A percentile compares a stretch with the other conserved stretches of the same genome.
Evolutionary conservation across 2,888 invertebrate genomes (phyloP).

Genomic region (Chirona hameri): DNA sequence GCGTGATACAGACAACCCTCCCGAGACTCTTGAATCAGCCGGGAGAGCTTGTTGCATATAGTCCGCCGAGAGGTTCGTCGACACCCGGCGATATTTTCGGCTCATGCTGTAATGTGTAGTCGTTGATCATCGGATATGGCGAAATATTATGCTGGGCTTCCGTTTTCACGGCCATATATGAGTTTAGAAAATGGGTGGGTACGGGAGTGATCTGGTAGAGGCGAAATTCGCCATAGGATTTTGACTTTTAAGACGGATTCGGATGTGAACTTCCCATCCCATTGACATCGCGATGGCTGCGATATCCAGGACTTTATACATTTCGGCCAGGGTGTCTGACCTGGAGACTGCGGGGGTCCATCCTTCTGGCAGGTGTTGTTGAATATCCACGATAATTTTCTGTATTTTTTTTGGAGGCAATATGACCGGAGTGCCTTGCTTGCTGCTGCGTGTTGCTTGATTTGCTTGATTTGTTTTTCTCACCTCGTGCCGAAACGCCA

Average conservation of each 20-base stretch:
- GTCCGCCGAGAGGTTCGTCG: too few species aligned
- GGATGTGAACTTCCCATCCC: too few species aligned
- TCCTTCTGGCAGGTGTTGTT: neutral
- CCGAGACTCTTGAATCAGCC: too few species aligned
- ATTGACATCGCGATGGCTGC: neutral
- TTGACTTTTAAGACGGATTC: too few species aligned
- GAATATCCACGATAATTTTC: too few species aligned
- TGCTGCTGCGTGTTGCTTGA: neutral
- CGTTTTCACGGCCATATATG: neutral
- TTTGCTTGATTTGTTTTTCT: neutral
- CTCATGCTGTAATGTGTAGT: neutral
- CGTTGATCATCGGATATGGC: neutral
- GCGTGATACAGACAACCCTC: too few species aligned
- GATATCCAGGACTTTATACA: neutral
- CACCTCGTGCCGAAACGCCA: neutral
- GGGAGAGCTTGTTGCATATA: too few species aligned
- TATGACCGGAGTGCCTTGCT: neutral
- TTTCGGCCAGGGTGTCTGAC: neutral
- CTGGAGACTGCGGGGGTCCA: neutral
- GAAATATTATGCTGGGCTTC: neutral
- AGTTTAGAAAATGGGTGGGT: too few species aligned
- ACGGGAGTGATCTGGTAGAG: neutral
- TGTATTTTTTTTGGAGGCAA: neutral
- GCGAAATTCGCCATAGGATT: neutral
- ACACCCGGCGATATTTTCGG: too few species aligned